These are phyloP conservation scores for Brachyistius frenatus DNA, from an alignment of 2,113 vertebrate species.

Conservation along the genomic window DNA sequence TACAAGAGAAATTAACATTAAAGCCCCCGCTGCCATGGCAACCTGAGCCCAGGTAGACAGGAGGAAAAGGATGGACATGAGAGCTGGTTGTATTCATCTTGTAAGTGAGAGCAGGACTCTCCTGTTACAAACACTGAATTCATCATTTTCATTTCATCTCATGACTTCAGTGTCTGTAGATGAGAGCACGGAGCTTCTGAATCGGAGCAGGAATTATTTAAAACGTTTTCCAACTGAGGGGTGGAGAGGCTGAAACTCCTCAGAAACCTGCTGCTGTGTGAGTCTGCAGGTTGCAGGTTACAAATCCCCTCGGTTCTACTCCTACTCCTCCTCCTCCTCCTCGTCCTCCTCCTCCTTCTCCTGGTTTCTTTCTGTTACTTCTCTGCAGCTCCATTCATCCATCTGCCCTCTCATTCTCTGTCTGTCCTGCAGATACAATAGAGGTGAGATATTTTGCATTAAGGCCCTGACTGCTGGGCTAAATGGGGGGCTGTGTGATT, in stretches of 20 bases:
- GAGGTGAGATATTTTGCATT: slow-evolving; percentile 87
- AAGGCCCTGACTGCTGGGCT: slow-evolving; percentile 87
- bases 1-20: too few species aligned
- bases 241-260: not conserved
- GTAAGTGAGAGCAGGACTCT: too few species aligned
- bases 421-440: slow-evolving; percentile 77
- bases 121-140: too few species aligned
- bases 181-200: not conserved
- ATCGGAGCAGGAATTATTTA: not conserved
- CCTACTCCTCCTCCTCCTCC: not conserved
- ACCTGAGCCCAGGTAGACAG: too few species aligned
- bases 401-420: slow-evolving; percentile 59
- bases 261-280: not conserved
- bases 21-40: too few species aligned
- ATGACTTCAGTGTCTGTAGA: too few species aligned
- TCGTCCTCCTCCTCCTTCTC: not conserved
- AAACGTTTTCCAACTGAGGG: too few species aligned
- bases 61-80: too few species aligned
- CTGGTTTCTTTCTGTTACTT: slow-evolving; percentile 46
- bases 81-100: too few species aligned
- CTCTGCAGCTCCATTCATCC: slow-evolving; percentile 51
- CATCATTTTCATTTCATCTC: too few species aligned
- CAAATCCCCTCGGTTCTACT: not conserved
- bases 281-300: not conserved
- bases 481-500: slow-evolving; percentile 96